These are phyloP conservation scores for Zygothrica quintamaculata DNA, from an alignment of 2,888 invertebrate species.

Conservation along the genomic window DNA sequence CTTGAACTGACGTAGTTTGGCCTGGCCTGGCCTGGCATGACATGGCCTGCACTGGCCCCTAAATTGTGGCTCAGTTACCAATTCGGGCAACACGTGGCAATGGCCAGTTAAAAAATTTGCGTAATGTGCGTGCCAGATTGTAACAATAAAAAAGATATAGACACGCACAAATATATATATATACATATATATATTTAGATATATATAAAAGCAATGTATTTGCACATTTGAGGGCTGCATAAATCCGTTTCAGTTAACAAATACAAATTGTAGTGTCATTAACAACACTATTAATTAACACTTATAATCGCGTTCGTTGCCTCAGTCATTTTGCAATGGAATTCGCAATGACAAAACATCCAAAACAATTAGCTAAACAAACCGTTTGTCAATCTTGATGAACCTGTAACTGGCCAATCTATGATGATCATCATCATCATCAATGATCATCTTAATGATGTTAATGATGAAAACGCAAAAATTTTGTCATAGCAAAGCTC, in stretches of 20 bases:
- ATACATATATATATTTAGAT: background rate
- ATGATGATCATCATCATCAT: too few species aligned
- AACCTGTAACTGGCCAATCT: slow-evolving; percentile 38
- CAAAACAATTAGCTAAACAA: slow-evolving; percentile 34
- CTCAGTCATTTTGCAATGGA: slow-evolving; percentile 37
- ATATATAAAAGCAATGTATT: slow-evolving; percentile 15
- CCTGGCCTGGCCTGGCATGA: background rate
- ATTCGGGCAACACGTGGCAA: slow-evolving; percentile 48
- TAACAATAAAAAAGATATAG: slow-evolving; percentile 17
- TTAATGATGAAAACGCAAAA: slow-evolving; percentile 51
- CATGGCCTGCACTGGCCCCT: background rate
- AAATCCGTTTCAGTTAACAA: background rate
- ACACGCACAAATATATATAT: background rate
- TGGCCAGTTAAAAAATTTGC: slow-evolving; percentile 37
- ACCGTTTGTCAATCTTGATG: slow-evolving; percentile 20
- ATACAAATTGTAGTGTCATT: slow-evolving; percentile 26
- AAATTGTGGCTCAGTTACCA: slow-evolving; percentile 12
- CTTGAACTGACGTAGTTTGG: slow-evolving; percentile 1
- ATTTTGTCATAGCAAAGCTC: too few species aligned
- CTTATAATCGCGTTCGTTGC: slow-evolving; percentile 31
- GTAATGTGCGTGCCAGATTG: slow-evolving; percentile 48
- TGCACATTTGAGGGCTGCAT: slow-evolving; percentile 56
- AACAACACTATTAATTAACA: slow-evolving; percentile 42
- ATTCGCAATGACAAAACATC: slow-evolving; percentile 25
- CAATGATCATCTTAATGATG: too few species aligned